A percentile compares a stretch with the other conserved stretches of the same genome.
phyloP scores from a whole-genome alignment of 2,113 vertebrate genomes.

The Eupsittula cactorum region DNA sequence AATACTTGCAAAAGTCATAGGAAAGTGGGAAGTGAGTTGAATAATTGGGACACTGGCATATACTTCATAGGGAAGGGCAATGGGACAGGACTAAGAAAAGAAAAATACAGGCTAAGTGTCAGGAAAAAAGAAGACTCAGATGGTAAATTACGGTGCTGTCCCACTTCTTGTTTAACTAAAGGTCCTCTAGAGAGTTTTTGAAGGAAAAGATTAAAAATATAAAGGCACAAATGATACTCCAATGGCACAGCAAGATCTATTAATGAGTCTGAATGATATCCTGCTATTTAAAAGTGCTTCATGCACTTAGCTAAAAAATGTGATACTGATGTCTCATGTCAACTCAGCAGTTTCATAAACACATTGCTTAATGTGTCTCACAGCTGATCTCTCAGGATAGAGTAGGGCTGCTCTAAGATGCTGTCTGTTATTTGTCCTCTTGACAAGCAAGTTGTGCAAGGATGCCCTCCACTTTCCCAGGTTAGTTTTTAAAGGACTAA shows the following conservation, averaged over 20 bases:
- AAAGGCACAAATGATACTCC: background rate
- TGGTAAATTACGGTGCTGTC: background rate
- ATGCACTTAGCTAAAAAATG: background rate
- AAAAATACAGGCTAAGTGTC: background rate
- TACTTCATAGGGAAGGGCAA: background rate
- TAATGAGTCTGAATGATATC: background rate
- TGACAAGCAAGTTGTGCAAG: background rate
- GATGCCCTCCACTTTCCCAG: background rate
- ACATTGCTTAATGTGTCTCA: background rate
- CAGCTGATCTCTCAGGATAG: background rate
- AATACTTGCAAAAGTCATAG: background rate
- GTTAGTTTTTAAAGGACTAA: background rate
- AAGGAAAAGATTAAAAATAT: slow-evolving; percentile 8
- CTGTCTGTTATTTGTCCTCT: background rate
- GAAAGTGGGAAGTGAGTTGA: background rate
- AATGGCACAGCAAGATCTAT: background rate
- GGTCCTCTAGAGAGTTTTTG: background rate
- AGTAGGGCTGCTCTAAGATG: background rate
- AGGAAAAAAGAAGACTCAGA: background rate
- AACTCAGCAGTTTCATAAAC: background rate
- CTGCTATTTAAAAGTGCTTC: background rate
- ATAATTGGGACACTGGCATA: background rate
- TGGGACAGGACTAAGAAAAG: background rate
- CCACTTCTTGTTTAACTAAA: slow-evolving; percentile 14
- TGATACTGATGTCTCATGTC: background rate